Base-by-base conservation (phyloP, 2,797 vertebrate genomes). In the Cirrhinus mrigala region DNA sequence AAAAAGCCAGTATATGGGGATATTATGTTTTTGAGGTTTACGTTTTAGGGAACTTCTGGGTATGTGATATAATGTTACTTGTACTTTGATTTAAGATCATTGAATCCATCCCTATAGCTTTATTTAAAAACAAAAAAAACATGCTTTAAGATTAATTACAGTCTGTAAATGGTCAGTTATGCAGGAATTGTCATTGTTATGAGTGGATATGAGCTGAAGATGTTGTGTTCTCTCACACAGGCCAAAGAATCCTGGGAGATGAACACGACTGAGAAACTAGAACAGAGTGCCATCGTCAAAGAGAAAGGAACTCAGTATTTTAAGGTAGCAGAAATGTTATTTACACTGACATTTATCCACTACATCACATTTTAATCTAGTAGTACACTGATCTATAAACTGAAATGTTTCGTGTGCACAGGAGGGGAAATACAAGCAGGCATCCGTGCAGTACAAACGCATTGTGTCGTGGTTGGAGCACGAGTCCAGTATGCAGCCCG, bases 231-330 rank as follows among this genome's bases (percentile, higher is more conserved):
- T 89, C 20, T 29, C 16, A 12, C 24, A 16, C 90, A 99, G 98
- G 97, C 97, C n/a, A 99, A 99, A 87, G 98, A 99, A 79, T 97
- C 98, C 1, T 99, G 98, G 98, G 98, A 99, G 91, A 98, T 99
- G 98, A 98, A 95, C 90, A 92, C 95, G 0, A 83, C 87, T 48
- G 98, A 99, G 93, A 99, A 99, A 91, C 85, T 99, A 90, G 97
- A 99, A 58, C 98, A 99, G 92, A 97, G 97, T 60, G 1, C 18
- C 82, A 96, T 99, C 33, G 96, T 98, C 83, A 99, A 99, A 92
- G 98, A 98, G 89, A 97, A 97, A 74, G 98, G 98, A 89, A 98
- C 98, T 1, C 95, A 96, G 75, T 97, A 97, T 91, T 99, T 98
- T 92, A 99, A 98, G 96, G 98, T 99, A 91, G 33, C 6, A 11